Evolutionary conservation across 2,888 invertebrate species (phyloP).

Genomic region (Lithophane leautieri): DNA sequence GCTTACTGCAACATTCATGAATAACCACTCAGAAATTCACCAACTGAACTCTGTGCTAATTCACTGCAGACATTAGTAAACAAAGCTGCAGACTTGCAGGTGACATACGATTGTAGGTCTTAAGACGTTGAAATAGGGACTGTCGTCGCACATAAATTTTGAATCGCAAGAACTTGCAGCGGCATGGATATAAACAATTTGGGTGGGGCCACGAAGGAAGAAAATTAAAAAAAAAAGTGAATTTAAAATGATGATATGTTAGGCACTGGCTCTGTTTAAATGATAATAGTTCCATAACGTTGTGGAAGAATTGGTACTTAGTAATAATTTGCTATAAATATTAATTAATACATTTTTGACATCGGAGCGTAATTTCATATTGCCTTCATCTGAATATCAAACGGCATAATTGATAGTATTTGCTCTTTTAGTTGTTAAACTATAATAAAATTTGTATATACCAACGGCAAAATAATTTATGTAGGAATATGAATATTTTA

Average conservation of each 20-base stretch:
- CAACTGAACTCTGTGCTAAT: constrained; percentile 71
- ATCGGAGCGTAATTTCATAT: not conserved
- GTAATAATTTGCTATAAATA: not conserved
- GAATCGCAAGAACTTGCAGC: constrained; percentile 66
- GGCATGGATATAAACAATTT: constrained; percentile 69
- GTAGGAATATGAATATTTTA: too few species aligned
- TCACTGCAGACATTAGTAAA: constrained; percentile 74
- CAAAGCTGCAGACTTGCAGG: constrained; percentile 64
- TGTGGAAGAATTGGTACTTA: not conserved
- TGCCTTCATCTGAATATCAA: not conserved
- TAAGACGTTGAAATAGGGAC: constrained; percentile 64
- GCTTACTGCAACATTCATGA: constrained; percentile 70
- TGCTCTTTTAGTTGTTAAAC: too few species aligned
- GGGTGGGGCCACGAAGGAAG: constrained; percentile 61
- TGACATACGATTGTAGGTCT: constrained; percentile 62
- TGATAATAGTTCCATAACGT: not conserved
- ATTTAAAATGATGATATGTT: not conserved
- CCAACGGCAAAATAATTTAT: too few species aligned
- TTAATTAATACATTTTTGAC: not conserved
- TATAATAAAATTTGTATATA: too few species aligned
- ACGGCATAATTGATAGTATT: too few species aligned
- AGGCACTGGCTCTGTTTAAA: not conserved
- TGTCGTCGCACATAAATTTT: constrained; percentile 60
- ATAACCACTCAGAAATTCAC: constrained; percentile 68
- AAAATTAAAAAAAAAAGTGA: not conserved